A percentile compares a stretch with the other conserved stretches of the same genome.
Evolutionary conservation across 2,888 invertebrate species (phyloP).

Genomic region (Idaea straminata): DNA sequence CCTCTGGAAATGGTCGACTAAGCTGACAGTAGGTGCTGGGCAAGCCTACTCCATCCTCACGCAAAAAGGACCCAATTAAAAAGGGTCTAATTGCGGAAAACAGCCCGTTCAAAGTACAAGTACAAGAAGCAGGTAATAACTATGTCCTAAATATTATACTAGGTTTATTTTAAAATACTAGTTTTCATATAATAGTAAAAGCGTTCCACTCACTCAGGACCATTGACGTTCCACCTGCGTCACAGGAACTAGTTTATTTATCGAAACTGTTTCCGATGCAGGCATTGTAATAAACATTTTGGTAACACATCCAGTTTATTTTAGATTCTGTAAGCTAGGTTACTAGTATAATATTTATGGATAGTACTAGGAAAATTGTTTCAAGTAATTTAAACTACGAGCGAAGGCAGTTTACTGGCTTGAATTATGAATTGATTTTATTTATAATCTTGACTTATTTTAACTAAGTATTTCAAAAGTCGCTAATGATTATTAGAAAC

Average conservation of each 20-base stretch:
- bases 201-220: conserved; percentile 1
- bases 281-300: conserved; percentile 2
- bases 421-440: too few species aligned
- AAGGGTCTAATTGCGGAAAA: too few species aligned
- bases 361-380: background rate
- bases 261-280: conserved; percentile 14
- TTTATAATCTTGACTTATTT: too few species aligned
- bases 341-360: background rate
- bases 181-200: background rate
- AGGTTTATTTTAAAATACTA: background rate
- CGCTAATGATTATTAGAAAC: too few species aligned
- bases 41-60: too few species aligned
- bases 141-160: too few species aligned
- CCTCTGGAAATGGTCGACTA: too few species aligned
- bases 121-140: too few species aligned
- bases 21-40: too few species aligned
- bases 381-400: background rate
- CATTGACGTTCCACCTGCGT: conserved; percentile 19
- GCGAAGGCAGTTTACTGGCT: background rate
- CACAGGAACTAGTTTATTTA: conserved; percentile 16
- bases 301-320: conserved; percentile 17
- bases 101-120: too few species aligned
- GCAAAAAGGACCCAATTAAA: too few species aligned
- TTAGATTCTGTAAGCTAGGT: conserved; percentile 8
- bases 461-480: too few species aligned